These are phyloP conservation scores for Silurus glanis DNA, from an alignment of 2,113 vertebrate species.

Conservation along the genomic window DNA sequence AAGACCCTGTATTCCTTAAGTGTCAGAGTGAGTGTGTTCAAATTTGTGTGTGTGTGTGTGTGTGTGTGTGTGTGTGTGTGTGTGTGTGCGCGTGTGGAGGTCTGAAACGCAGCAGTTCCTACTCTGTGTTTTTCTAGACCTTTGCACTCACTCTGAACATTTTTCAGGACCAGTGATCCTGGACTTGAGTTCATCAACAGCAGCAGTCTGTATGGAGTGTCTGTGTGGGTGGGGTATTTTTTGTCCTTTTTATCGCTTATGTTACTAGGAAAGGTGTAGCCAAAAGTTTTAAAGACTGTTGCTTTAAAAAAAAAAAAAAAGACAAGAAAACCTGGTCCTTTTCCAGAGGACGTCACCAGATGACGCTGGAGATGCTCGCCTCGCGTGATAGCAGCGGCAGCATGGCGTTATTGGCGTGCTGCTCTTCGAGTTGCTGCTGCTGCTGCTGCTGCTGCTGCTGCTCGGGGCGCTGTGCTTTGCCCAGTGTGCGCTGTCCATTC, in stretches of 20 bases:
- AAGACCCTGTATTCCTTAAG: conserved; percentile 98
- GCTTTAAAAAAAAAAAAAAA: conserved; percentile 17
- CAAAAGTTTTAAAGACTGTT: neutral
- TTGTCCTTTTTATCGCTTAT: neutral
- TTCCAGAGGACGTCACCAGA: conserved; percentile 88
- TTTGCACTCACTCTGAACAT: conserved; percentile 53
- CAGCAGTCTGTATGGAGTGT: conserved; percentile 60
- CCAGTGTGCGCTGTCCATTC: conserved; percentile 90
- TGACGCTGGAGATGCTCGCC: conserved; percentile 98
- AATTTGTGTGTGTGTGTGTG: conserved; percentile 14
- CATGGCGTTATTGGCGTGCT: conserved; percentile 95
- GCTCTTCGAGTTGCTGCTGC: conserved; percentile 89
- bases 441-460: conserved; percentile 81
- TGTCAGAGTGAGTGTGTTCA: conserved; percentile 27
- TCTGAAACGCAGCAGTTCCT: conserved; percentile 52
- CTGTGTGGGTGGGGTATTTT: neutral
- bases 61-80: conserved; percentile 42
- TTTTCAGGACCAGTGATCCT: conserved; percentile 17
- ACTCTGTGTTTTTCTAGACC: conserved; percentile 50
- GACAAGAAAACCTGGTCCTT: conserved; percentile 47
- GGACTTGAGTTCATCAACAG: conserved; percentile 82
- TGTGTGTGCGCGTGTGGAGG: conserved; percentile 71
- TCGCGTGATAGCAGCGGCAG: conserved; percentile 93
- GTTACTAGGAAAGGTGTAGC: neutral
- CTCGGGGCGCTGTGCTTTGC: conserved; percentile 76